Evolutionary conservation across 2,797 vertebrate species (phyloP).

Genomic region (Helarctos malayanus): DNA sequence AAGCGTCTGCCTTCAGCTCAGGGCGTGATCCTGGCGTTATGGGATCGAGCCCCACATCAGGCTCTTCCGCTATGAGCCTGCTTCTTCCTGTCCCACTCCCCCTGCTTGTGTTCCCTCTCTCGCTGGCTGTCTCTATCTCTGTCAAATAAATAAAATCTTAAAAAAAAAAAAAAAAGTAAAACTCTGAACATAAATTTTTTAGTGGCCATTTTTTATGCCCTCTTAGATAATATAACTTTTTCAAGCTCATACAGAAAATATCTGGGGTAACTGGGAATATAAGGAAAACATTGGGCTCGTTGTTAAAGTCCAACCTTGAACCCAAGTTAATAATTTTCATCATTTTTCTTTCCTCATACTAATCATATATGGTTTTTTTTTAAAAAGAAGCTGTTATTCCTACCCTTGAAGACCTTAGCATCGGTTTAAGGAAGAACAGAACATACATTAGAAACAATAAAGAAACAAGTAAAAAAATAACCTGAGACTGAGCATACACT

Average conservation of each 20-base stretch:
- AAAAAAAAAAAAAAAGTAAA: background rate
- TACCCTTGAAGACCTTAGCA: background rate
- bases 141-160: too few relatives aligned
- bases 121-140: too few relatives aligned
- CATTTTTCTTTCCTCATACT: conserved; percentile 29
- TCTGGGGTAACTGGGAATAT: background rate
- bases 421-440: background rate
- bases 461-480: background rate
- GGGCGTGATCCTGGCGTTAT: too few relatives aligned
- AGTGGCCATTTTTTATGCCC: background rate
- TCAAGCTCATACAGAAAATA: background rate
- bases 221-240: background rate
- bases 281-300: background rate
- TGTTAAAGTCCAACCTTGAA: background rate
- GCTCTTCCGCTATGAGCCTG: too few relatives aligned
- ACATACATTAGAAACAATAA: background rate
- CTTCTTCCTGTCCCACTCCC: too few relatives aligned
- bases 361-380: background rate
- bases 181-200: background rate
- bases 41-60: too few relatives aligned
- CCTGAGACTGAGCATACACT: background rate
- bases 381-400: background rate
- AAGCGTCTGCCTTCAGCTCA: too few relatives aligned
- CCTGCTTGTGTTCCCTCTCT: too few relatives aligned
- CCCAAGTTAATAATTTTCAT: background rate